A percentile compares a stretch with the other conserved stretches of the same genome.
These are phyloP conservation scores for Chlorodrepanis virens DNA, from an alignment of 2,113 vertebrate species.

Conservation along the genomic window DNA sequence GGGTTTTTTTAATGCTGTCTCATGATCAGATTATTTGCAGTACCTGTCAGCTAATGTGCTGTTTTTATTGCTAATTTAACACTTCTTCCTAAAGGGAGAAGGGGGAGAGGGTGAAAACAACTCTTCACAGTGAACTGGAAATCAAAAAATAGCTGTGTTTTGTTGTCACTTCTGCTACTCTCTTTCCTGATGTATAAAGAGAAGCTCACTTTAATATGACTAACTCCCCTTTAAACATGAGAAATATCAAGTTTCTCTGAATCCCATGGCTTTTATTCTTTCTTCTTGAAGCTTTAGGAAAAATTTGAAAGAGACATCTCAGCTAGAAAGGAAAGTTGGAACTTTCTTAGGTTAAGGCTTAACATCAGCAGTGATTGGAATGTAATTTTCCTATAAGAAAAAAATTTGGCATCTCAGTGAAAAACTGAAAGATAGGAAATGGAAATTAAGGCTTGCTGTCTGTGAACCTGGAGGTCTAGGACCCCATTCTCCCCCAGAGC, in stretches of 20 bases:
- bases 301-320: not conserved
- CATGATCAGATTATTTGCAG: slow-evolving; percentile 32
- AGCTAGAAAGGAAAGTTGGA: not conserved
- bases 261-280: not conserved
- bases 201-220: not conserved
- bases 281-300: not conserved
- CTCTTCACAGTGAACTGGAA: slow-evolving; percentile 24
- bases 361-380: not conserved
- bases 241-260: not conserved
- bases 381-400: not conserved
- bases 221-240: slow-evolving; percentile 3
- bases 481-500: not conserved
- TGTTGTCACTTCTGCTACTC: slow-evolving; percentile 14
- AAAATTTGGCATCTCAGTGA: not conserved
- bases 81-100: slow-evolving; percentile 26
- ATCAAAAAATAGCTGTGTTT: slow-evolving; percentile 48
- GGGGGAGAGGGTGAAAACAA: slow-evolving; percentile 14
- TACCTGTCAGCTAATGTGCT: slow-evolving; percentile 39
- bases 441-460: not conserved
- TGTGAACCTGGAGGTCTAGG: not conserved
- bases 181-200: not conserved
- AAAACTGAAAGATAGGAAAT: not conserved
- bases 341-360: not conserved
- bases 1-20: slow-evolving; percentile 3
- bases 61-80: slow-evolving; percentile 53